Evolutionary conservation across 2,797 vertebrate species (phyloP), one percentile per base, ranked within the genome.

Genomic region (Lateolabrax maculatus): DNA sequence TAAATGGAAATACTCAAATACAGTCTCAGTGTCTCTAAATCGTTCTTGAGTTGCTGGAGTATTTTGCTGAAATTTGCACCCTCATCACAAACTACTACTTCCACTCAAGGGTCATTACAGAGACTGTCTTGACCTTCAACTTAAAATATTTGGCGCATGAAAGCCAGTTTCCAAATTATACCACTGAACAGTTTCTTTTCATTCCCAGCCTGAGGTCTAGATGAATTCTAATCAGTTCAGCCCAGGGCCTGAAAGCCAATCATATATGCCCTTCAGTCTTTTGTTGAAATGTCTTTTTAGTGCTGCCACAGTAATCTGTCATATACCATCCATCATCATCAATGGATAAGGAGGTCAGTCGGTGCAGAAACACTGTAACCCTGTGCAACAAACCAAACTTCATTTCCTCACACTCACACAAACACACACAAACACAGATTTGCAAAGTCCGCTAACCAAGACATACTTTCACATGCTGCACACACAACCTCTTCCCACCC

Each of bases 141-240:
- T 84, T 84, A 70, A 90, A 91, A 87, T 76, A 87, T 91, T 87
- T 91, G 79, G 62, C 16, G 52, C 82, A 86, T 92, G 80, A 93
- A 90, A 93, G 82, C 81, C 81, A 62, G 55, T 78, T 85, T 85
- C 71, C 46, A 90, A 88, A 87, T 93, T 85, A 90, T 53, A 82
- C 61, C 63, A 90, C 71, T 80, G 82, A 90, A 88, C 31, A 37
- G 57, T 81, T 85, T 80, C 77, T 88, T 93, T 88, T 91, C 81
- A 86, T 83, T 91, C 83, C 77, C 5, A 0, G 39, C 71, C 80
- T 90, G 79, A 86, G 55, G 67, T 85, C 68, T 48, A 60, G 75
- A 91, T 86, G 93, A 93, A 93, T 91, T 81, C 79, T 89, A 93
- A 91, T 93, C 87, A 92, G 87, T 63, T 86, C 71, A 83, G 56